Conservation (phyloP, 1,140 invertebrate genomes). For the Spodoptera frugiperda region DNA sequence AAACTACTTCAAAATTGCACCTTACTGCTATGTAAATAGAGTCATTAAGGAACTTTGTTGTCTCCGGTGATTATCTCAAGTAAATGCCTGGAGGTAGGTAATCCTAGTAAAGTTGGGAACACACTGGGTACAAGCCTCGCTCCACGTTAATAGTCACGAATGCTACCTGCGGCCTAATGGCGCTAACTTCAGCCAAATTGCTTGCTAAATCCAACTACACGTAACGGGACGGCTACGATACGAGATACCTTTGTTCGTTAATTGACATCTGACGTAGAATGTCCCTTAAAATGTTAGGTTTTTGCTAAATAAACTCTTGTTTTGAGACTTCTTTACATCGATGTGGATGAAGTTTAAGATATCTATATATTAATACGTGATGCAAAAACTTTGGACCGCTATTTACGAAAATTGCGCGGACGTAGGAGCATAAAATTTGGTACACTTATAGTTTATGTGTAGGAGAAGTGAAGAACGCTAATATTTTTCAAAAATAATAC, state of each 20-base stretch:
- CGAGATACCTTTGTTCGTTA: constrained; percentile 4
- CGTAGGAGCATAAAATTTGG: no score
- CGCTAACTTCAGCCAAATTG: constrained; percentile 47
- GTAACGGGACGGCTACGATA: constrained; percentile 23
- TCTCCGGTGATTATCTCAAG: constrained; percentile 2
- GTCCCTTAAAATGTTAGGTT: not conserved
- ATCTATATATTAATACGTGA: no score
- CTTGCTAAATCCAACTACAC: constrained; percentile 10
- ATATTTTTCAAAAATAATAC: no score
- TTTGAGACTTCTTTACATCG: no score
- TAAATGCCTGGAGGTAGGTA: constrained; percentile 9
- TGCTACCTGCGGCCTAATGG: constrained; percentile 50
- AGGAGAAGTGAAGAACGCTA: no score
- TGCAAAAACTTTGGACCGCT: no score
- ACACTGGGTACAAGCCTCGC: constrained; percentile 28
- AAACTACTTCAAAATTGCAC: not conserved
- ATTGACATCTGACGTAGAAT: not conserved
- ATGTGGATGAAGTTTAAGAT: no score
- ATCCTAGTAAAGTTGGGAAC: constrained; percentile 22
- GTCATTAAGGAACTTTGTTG: constrained; percentile 4
- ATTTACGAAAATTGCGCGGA: no score
- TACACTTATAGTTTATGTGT: no score
- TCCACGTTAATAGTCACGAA: constrained; percentile 52
- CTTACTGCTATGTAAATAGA: constrained; percentile 1
- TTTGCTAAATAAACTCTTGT: no score